A percentile compares a stretch with the other conserved stretches of the same genome.
Conservation (phyloP, 2,888 invertebrate species). For the Miltochrista miniata region DNA sequence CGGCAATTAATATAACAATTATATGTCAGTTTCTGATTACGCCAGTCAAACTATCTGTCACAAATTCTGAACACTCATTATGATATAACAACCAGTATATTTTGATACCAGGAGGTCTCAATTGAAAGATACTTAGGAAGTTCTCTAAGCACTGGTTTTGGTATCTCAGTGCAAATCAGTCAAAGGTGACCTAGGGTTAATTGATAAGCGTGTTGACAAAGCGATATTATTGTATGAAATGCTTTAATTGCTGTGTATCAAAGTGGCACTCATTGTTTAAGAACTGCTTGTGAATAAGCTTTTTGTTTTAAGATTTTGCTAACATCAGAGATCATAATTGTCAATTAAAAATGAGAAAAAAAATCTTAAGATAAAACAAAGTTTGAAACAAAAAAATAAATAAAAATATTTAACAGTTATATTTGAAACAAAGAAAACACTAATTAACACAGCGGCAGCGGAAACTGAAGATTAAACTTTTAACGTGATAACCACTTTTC, state of each 20-base stretch:
- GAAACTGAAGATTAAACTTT: conserved; percentile 59
- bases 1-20: conserved; percentile 62
- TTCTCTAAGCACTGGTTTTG: conserved; percentile 43
- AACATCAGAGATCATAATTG: conserved; percentile 1
- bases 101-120: conserved; percentile 25
- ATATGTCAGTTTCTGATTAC: conserved; percentile 58
- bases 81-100: conserved; percentile 37
- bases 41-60: conserved; percentile 56
- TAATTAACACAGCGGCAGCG: conserved; percentile 57
- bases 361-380: no score
- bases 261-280: conserved; percentile 39
- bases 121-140: conserved; percentile 23
- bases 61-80: conserved; percentile 44
- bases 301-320: conserved; percentile 27
- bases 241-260: conserved; percentile 53
- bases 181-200: conserved; percentile 65
- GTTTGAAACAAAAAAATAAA: conserved; percentile 38
- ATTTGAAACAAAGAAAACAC: conserved; percentile 58
- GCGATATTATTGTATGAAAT: conserved; percentile 51
- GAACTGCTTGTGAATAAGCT: conserved; percentile 26
- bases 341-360: no score
- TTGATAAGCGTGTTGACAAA: conserved; percentile 58
- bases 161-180: conserved; percentile 70
- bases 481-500: conserved; percentile 39
- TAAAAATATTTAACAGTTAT: conserved; percentile 49